Conservation (phyloP, 2,797 vertebrate genomes). For the Lithobates pipiens region DNA sequence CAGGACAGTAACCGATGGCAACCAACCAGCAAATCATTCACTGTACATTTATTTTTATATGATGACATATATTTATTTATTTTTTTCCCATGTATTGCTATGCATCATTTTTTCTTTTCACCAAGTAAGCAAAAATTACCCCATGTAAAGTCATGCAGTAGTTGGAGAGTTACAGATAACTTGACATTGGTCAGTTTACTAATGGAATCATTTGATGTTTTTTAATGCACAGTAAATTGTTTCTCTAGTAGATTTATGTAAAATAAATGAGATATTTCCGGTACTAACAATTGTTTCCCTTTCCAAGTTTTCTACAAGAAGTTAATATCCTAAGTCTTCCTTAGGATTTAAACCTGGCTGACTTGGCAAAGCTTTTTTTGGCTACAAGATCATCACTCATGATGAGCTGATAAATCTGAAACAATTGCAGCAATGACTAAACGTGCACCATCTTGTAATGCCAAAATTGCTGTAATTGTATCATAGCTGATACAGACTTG, state of each 20-base stretch:
- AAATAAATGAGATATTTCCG: neutral
- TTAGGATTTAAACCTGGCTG: no score
- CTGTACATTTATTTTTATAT: no score
- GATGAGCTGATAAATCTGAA: neutral
- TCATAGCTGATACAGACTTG: neutral
- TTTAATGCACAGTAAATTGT: neutral
- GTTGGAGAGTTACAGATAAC: neutral
- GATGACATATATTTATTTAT: no score
- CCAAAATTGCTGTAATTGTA: neutral
- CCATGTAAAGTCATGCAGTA: no score
- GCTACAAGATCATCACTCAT: neutral
- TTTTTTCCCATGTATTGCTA: no score
- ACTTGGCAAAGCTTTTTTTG: no score
- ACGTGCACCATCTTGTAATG: neutral
- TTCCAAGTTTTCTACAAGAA: neutral
- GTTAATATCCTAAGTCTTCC: neutral
- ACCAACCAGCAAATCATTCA: no score
- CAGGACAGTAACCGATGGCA: no score
- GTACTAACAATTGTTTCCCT: neutral
- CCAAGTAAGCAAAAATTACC: no score
- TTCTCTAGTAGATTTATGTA: neutral
- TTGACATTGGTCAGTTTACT: neutral
- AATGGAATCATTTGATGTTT: neutral
- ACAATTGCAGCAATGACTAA: no score
- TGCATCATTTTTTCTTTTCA: no score